phyloP scores from a whole-genome alignment of 2,797 vertebrate species.

The Rousettus madagascariensis region DNA sequence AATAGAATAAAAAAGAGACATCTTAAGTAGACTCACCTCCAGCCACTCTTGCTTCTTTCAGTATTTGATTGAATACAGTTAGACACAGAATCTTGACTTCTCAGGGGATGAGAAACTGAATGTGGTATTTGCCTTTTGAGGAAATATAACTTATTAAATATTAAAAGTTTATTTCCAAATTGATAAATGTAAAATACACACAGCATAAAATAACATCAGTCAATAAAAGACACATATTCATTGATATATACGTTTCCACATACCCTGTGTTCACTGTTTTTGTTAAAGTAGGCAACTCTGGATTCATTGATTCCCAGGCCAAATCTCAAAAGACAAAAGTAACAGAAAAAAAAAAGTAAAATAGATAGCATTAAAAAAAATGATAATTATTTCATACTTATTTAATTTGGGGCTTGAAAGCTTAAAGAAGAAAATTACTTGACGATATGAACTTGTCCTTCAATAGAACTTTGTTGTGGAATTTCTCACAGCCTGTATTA shows the following conservation, averaged over 20 bases:
- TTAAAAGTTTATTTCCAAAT: slow-evolving; percentile 59
- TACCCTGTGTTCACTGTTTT: slow-evolving; percentile 79
- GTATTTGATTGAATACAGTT: slow-evolving; percentile 59
- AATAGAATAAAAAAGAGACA: slow-evolving; percentile 45
- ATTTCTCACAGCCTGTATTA: background rate
- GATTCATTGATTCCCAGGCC: slow-evolving; percentile 79
- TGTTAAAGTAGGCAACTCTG: slow-evolving; percentile 66
- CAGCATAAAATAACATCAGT: background rate
- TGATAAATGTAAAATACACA: slow-evolving; percentile 48
- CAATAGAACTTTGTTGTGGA: background rate
- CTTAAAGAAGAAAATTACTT: background rate
- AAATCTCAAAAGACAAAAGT: slow-evolving; percentile 80
- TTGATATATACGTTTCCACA: slow-evolving; percentile 62
- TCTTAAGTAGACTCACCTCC: slow-evolving; percentile 76
- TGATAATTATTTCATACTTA: slow-evolving; percentile 37
- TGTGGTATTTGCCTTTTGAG: slow-evolving; percentile 78
- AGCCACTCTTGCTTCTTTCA: slow-evolving; percentile 74
- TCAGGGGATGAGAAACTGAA: slow-evolving; percentile 59
- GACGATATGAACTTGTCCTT: background rate
- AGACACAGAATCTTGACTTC: slow-evolving; percentile 73
- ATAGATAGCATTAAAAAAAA: background rate
- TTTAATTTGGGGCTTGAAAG: slow-evolving; percentile 17
- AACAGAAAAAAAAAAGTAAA: slow-evolving; percentile 59
- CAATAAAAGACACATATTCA: slow-evolving; percentile 51
- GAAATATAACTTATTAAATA: slow-evolving; percentile 65